phyloP scores from a whole-genome alignment of 2,113 vertebrate genomes.

The Indri indri region DNA sequence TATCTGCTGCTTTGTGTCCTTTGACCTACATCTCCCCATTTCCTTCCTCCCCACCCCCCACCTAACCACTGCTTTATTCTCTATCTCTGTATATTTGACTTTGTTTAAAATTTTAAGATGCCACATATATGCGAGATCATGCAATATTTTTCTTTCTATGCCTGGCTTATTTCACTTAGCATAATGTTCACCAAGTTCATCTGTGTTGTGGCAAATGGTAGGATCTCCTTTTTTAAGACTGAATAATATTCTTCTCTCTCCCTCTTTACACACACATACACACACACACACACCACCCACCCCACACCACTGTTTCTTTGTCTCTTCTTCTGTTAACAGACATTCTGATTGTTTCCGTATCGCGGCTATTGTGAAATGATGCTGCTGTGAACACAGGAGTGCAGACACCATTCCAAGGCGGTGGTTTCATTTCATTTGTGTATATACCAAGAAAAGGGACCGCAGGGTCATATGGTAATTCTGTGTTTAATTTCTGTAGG shows the following conservation, averaged over 20 bases:
- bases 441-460: background rate
- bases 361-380: background rate
- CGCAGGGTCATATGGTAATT: background rate
- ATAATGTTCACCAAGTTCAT: background rate
- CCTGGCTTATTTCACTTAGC: background rate
- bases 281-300: no score
- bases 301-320: no score
- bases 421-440: background rate
- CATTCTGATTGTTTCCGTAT: background rate
- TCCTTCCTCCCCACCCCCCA: background rate
- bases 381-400: background rate
- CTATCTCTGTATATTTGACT: background rate
- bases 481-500: background rate
- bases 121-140: background rate
- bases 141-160: background rate
- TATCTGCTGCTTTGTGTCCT: background rate
- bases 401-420: background rate
- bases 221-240: background rate
- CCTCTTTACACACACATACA: rapidly evolving
- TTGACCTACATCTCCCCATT: background rate
- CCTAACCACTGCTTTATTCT: background rate
- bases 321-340: background rate
- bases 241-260: background rate
- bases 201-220: background rate
- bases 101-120: background rate